Conservation (phyloP, 2,797 vertebrate genomes). For the Synanceia verrucosa region DNA sequence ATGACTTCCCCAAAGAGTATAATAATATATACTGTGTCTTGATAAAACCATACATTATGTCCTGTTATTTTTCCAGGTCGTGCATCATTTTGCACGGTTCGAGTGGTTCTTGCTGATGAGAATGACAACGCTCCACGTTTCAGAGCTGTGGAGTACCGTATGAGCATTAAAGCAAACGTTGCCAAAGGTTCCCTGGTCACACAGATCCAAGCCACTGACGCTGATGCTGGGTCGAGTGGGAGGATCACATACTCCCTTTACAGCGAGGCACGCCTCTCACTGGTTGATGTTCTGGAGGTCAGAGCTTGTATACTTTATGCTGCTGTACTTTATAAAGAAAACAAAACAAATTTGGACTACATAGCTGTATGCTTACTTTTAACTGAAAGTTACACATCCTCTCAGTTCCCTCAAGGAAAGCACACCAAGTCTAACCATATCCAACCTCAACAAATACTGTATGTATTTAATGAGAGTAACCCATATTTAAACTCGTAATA, state of each 20-base stretch:
- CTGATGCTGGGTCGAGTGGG: slow-evolving; percentile 92
- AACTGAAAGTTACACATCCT: neutral
- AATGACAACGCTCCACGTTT: slow-evolving; percentile 96
- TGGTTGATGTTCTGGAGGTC: slow-evolving; percentile 92
- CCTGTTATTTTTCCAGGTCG: slow-evolving; percentile 71
- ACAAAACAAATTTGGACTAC: neutral
- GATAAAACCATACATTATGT: neutral
- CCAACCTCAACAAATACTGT: neutral
- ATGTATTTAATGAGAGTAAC: slow-evolving; percentile 18
- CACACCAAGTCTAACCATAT: neutral
- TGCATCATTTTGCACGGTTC: slow-evolving; percentile 94
- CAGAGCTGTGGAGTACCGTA: slow-evolving; percentile 90
- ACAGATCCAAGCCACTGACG: slow-evolving; percentile 93
- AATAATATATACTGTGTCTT: neutral
- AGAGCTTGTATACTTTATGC: slow-evolving; percentile 18
- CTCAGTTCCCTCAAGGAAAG: neutral
- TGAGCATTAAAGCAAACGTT: slow-evolving; percentile 93
- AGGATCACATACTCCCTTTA: slow-evolving; percentile 94
- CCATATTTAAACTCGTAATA: neutral
- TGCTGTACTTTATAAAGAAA: neutral
- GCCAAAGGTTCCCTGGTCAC: slow-evolving; percentile 92
- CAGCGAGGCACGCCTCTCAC: slow-evolving; percentile 85
- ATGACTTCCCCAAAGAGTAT: neutral
- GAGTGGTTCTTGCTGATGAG: slow-evolving; percentile 94
- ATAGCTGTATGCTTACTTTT: neutral